Percentiles rank a stretch among this genome's conserved stretches.
phyloP scores from a whole-genome alignment of 2,888 invertebrate species.

The Sycophila texana region DNA sequence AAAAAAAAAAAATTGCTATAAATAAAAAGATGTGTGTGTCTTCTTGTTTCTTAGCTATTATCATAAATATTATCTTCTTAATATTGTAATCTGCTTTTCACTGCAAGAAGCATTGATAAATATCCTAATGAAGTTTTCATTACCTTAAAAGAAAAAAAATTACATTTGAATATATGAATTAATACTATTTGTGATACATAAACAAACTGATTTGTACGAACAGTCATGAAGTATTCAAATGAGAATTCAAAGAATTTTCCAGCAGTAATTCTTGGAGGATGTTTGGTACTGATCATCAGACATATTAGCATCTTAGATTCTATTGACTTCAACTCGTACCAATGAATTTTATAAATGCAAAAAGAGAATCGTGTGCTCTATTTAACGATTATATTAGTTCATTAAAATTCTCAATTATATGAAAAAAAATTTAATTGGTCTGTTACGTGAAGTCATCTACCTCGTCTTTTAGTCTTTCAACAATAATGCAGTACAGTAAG shows the following conservation, averaged over 20 bases:
- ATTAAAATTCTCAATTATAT: background rate
- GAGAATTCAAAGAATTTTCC: slow-evolving; percentile 65
- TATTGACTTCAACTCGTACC: slow-evolving; percentile 59
- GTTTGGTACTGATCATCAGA: slow-evolving; percentile 57
- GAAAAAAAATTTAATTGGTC: background rate
- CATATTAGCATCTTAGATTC: slow-evolving; percentile 59
- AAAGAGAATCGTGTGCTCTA: background rate
- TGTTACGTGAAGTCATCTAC: background rate
- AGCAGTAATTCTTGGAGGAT: slow-evolving; percentile 62
- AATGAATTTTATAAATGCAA: slow-evolving; percentile 40
- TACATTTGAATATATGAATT: background rate
- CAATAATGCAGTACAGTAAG: slow-evolving; percentile 55
- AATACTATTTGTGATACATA: too few relatives aligned
- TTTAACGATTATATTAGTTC: background rate
- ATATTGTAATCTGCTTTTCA: slow-evolving; percentile 22
- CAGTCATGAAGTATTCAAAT: slow-evolving; percentile 51
- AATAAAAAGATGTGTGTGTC: too few relatives aligned
- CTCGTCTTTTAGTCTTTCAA: slow-evolving; percentile 36
- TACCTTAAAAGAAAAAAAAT: background rate
- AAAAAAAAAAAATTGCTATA: too few relatives aligned
- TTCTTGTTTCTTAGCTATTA: too few relatives aligned
- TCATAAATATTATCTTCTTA: too few relatives aligned
- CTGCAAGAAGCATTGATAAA: slow-evolving; percentile 59
- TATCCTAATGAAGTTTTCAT: slow-evolving; percentile 46
- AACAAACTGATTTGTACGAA: slow-evolving; percentile 23